Evolutionary conservation across 1,140 invertebrate species (phyloP).

Genomic region (Zaprionus ghesquierei): DNA sequence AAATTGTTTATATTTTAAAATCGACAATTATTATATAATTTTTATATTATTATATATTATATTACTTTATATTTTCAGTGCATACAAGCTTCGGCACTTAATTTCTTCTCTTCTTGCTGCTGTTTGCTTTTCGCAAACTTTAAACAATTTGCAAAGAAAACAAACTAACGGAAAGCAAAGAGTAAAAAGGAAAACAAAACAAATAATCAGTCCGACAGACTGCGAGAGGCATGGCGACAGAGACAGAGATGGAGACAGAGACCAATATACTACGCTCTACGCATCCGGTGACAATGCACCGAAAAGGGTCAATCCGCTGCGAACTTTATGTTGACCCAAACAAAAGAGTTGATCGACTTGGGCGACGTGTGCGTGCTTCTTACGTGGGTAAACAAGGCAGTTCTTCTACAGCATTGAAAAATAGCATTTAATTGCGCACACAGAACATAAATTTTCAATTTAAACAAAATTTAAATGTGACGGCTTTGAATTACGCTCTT

Average conservation of each 20-base stretch:
- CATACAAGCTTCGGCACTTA: neutral
- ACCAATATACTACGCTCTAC: conserved; percentile 8
- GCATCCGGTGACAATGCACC: conserved; percentile 69
- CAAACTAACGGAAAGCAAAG: conserved; percentile 16
- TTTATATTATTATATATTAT: neutral
- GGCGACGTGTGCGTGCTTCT: neutral
- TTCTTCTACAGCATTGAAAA: conserved; percentile 21
- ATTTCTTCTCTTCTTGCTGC: neutral
- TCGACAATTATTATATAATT: neutral
- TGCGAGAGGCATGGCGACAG: neutral
- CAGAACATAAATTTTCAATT: conserved; percentile 43
- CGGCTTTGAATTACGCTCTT: conserved; percentile 19
- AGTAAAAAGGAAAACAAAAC: conserved; percentile 33
- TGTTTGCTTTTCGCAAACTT: conserved; percentile 32
- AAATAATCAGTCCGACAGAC: conserved; percentile 52
- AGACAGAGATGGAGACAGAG: neutral
- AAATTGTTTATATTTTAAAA: neutral
- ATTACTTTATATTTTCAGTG: neutral
- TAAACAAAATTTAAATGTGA: conserved; percentile 42
- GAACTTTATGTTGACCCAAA: conserved; percentile 44
- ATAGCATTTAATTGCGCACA: conserved; percentile 51
- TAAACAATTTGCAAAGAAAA: conserved; percentile 20
- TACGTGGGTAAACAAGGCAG: conserved; percentile 23
- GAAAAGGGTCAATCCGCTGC: conserved; percentile 47
- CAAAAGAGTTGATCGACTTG: conserved; percentile 42